Evolutionary conservation across 2,113 vertebrate species (phyloP).

Genomic region (Phodopus roborovskii): DNA sequence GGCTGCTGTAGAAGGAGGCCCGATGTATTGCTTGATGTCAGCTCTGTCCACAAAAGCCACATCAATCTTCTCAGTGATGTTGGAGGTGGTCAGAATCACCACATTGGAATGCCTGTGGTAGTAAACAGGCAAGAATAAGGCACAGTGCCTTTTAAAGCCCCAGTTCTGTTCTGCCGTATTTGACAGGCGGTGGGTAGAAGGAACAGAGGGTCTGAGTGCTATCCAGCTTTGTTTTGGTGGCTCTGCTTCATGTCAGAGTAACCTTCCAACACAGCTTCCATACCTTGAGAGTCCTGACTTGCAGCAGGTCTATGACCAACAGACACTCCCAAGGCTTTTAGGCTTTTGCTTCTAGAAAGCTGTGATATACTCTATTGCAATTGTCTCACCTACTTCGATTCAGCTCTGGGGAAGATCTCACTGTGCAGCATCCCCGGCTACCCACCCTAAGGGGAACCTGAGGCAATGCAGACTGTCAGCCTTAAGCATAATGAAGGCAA

Average conservation of each 20-base stretch:
- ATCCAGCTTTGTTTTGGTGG: neutral
- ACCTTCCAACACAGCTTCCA: accelerated
- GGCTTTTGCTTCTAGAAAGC: neutral
- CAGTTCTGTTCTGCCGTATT: accelerated
- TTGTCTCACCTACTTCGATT: neutral
- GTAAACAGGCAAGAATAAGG: neutral
- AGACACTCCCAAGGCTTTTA: neutral
- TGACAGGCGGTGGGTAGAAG: neutral
- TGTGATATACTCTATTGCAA: too few species aligned
- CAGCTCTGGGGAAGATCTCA: accelerated
- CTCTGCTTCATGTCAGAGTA: neutral
- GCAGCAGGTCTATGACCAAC: neutral
- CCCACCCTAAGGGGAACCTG: neutral
- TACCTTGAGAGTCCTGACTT: neutral
- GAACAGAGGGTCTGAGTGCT: neutral
- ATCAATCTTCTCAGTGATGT: conserved; percentile 97
- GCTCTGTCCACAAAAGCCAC: conserved; percentile 98
- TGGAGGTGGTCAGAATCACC: conserved; percentile 97
- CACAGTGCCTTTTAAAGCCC: accelerated
- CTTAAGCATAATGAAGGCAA: neutral
- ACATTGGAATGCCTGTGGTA: conserved; percentile 94
- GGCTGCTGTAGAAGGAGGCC: conserved; percentile 92
- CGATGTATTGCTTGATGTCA: conserved; percentile 98
- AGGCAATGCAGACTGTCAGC: neutral
- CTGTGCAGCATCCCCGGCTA: accelerated